Base-by-base conservation (phyloP, 35 echinoderm and acorn worm species). In the Holothuria glaberrima region DNA sequence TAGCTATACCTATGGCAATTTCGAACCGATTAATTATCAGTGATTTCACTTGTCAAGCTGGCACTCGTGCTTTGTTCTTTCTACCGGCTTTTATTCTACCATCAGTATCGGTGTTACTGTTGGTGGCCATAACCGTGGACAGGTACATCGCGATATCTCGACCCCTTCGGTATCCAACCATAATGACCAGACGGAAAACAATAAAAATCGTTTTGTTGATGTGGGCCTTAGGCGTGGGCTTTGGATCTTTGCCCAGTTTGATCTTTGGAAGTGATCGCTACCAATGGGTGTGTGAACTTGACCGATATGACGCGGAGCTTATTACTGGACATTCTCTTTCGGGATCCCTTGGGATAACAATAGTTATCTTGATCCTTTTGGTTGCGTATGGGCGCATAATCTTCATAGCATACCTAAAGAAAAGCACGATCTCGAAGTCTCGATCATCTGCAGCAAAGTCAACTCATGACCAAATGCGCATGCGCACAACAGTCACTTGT, bases 81-180 rank as follows among this genome's bases (percentile, higher is more conserved):
- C 22, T 63, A 59, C 52, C 52, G 20, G 80, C 59, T 5, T 61
- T 19, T 0, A 56, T 60, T 7, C 28, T 63, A 1, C 1, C 48
- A 2, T 13, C 81, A 0, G 25, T 22, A 4, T 85, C 81, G 50
- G 52, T 46, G 24, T 29, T 22, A 22, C 81, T 61, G 4, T 33
- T 85, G 30, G 25, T 85, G 26, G 81, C 56, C 0, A 30, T 85
- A 63, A 85, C 59, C 0, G 26, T 27, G 17, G 81, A 85, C 29
- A 14, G 81, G 27, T 85, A 61, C 30, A 85, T 85, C 50, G 81
- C 81, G 10, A 46, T 61, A 85, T 61, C 81, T 25, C 50, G 81
- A 17, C 54, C 81, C 13, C 19, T 85, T 3, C 50, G 29, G 59
- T 85, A 85, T 63, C 13, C 24, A 19, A 56, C 30, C 12, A 61